phyloP scores from a whole-genome alignment of 2,113 vertebrate species.

The Plecotus auritus region DNA sequence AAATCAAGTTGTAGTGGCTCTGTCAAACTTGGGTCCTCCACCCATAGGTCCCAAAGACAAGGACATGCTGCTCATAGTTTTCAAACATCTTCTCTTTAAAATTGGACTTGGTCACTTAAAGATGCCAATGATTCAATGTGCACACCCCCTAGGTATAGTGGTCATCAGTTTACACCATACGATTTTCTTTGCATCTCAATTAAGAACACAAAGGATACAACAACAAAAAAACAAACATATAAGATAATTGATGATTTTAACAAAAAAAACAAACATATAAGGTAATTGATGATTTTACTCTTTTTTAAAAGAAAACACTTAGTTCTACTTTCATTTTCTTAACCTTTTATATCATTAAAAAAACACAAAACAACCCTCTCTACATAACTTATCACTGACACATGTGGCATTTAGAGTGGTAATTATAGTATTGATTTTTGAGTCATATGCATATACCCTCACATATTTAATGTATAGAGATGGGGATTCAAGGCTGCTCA shows the following conservation, averaged over 20 bases:
- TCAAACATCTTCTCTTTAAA: slow-evolving; percentile 30
- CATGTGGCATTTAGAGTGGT: background rate
- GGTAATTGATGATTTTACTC: background rate
- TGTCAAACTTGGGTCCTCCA: background rate
- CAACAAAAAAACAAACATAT: too few species aligned
- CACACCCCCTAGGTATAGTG: background rate
- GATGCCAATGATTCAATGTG: background rate
- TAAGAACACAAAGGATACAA: background rate
- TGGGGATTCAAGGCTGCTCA: background rate
- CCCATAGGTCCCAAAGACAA: background rate
- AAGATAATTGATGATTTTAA: too few species aligned
- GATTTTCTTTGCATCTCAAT: slow-evolving; percentile 18
- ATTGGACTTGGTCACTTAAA: background rate
- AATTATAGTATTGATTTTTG: background rate
- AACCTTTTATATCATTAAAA: slow-evolving; percentile 3
- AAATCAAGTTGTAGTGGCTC: background rate
- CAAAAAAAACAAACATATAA: too few species aligned
- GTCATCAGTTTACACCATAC: background rate
- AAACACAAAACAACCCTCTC: background rate
- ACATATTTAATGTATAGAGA: background rate
- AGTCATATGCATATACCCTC: background rate
- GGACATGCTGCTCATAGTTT: background rate
- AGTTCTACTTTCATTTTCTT: slow-evolving; percentile 42
- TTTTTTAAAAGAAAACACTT: background rate
- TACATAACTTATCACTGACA: background rate